Evolutionary conservation across 2,888 invertebrate genomes (phyloP).

Genomic region (Amblyjoppa fuscipennis): DNA sequence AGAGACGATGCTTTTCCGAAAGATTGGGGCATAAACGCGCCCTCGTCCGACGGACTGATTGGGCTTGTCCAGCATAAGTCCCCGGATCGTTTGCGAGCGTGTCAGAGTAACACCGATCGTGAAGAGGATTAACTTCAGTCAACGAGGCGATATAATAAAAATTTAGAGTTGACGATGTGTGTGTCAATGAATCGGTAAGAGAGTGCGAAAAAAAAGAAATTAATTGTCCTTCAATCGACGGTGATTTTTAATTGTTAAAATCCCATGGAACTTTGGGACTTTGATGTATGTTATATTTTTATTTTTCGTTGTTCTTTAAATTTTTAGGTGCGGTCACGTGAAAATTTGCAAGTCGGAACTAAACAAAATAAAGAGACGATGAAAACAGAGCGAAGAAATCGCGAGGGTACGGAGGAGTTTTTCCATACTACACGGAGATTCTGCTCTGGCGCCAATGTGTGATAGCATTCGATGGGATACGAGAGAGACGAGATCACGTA

Average conservation of each 20-base stretch:
- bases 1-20: conserved; percentile 22
- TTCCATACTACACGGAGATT: not conserved
- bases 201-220: too few relatives aligned
- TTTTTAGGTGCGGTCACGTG: not conserved
- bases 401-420: not conserved
- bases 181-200: not conserved
- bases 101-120: not conserved
- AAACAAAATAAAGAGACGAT: not conserved
- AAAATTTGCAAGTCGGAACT: not conserved
- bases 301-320: not conserved
- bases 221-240: too few relatives aligned
- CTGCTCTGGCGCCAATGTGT: conserved; percentile 37
- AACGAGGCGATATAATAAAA: too few relatives aligned
- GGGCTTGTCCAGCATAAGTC: not conserved
- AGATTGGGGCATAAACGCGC: conserved; percentile 1
- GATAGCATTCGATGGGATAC: conserved; percentile 17
- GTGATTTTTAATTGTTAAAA: too few relatives aligned
- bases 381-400: not conserved
- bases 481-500: conserved; percentile 63
- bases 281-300: not conserved
- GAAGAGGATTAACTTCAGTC: too few relatives aligned
- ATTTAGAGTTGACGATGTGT: not conserved
- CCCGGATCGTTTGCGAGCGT: not conserved
- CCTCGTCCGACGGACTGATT: not conserved
- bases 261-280: too few relatives aligned